Evolutionary conservation across 2,888 invertebrate species (phyloP).

Genomic region (Eupeodes latifasciatus): DNA sequence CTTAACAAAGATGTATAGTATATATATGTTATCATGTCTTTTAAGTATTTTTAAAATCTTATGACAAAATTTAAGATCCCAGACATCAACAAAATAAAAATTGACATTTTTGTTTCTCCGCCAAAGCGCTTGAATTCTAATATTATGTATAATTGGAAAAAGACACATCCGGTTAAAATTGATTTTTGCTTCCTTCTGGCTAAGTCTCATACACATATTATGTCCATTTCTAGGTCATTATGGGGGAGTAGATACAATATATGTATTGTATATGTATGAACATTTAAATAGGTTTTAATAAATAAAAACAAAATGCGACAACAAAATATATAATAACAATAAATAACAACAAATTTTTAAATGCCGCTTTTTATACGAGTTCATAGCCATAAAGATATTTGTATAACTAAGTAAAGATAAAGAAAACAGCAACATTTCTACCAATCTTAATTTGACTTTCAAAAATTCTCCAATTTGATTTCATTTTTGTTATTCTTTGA

Average conservation of each 20-base stretch:
- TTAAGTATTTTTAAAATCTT: too few relatives aligned
- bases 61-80: too few relatives aligned
- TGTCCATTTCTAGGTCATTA: constrained; percentile 13
- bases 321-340: constrained; percentile 5
- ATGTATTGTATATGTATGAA: too few relatives aligned
- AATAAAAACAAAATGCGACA: neutral
- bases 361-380: neutral
- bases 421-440: too few relatives aligned
- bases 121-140: constrained; percentile 5
- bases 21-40: too few relatives aligned
- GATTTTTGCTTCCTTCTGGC: constrained; percentile 22
- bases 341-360: constrained; percentile 19
- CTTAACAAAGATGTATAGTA: too few relatives aligned
- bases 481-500: neutral
- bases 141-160: neutral
- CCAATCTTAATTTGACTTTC: neutral
- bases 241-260: neutral
- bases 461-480: constrained; percentile 10
- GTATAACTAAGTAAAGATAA: too few relatives aligned
- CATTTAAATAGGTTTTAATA: neutral
- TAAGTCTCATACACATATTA: neutral
- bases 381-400: neutral
- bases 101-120: too few relatives aligned
- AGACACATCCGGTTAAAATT: constrained; percentile 26
- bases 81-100: too few relatives aligned